A percentile compares a stretch with the other conserved stretches of the same genome.
Conservation (phyloP, 2,888 invertebrate species). For the Drosophila tripunctata region DNA sequence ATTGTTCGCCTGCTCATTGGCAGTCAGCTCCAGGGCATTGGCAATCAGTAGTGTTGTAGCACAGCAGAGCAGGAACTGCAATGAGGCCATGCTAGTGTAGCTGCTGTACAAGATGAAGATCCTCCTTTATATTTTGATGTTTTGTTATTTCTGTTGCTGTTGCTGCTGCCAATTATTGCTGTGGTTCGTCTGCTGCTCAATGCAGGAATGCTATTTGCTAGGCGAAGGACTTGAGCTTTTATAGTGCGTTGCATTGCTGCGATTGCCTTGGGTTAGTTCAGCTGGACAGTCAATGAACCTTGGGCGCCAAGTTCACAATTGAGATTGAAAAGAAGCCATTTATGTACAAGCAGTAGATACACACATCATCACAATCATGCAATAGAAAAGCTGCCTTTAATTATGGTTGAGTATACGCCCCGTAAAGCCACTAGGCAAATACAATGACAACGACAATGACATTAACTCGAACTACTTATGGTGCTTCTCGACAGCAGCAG, state of each 20-base stretch:
- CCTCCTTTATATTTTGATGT: neutral
- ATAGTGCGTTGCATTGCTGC: slow-evolving; percentile 37
- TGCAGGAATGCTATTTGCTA: slow-evolving; percentile 52
- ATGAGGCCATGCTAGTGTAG: slow-evolving; percentile 63
- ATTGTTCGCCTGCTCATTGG: slow-evolving; percentile 48
- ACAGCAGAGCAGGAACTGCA: slow-evolving; percentile 64
- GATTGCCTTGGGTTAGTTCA: slow-evolving; percentile 6
- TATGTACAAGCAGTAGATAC: slow-evolving; percentile 34
- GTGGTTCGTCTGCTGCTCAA: slow-evolving; percentile 19
- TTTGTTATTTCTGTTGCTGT: neutral
- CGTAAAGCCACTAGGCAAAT: slow-evolving; percentile 46
- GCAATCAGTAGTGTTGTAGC: slow-evolving; percentile 59
- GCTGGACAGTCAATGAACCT: slow-evolving; percentile 61
- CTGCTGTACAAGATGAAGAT: slow-evolving; percentile 15
- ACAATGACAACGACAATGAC: slow-evolving; percentile 24
- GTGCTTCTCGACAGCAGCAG: slow-evolving; percentile 54
- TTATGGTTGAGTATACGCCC: slow-evolving; percentile 68
- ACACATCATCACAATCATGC: neutral
- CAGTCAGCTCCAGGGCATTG: slow-evolving; percentile 67
- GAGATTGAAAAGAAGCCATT: slow-evolving; percentile 76
- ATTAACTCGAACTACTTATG: slow-evolving; percentile 42
- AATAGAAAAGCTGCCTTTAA: slow-evolving; percentile 62
- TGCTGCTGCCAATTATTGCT: slow-evolving; percentile 12
- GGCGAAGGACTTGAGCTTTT: slow-evolving; percentile 45
- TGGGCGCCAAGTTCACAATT: slow-evolving; percentile 52